Percentiles rank a stretch among this genome's conserved stretches.
Evolutionary conservation across 2,113 vertebrate species (phyloP).

Genomic region (Paratilapia polleni): DNA sequence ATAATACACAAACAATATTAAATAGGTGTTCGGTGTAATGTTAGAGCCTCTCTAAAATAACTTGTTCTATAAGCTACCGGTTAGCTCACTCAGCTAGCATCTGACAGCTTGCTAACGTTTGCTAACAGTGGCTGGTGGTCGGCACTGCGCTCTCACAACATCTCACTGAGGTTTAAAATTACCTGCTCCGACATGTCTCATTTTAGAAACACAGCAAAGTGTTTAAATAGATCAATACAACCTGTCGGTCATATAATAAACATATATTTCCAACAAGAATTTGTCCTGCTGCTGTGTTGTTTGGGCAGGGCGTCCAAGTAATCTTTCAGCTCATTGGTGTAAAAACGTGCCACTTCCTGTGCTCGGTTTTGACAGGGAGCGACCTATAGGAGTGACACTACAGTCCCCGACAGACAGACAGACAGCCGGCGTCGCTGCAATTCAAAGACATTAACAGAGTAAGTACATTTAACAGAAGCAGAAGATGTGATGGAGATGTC

Average conservation of each 20-base stretch:
- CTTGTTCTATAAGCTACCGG: conserved; percentile 9
- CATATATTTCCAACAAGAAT: neutral
- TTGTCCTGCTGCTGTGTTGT: conserved; percentile 38
- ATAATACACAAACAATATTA: neutral
- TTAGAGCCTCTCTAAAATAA: neutral
- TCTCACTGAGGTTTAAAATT: neutral
- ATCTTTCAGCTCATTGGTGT: conserved; percentile 62
- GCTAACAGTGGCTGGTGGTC: conserved; percentile 17
- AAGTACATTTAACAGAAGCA: neutral
- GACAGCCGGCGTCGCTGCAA: neutral
- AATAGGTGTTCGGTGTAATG: neutral
- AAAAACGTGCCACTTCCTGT: conserved; percentile 42
- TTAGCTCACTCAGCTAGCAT: conserved; percentile 46
- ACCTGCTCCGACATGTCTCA: neutral
- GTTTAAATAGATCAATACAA: neutral
- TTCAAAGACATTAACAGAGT: neutral
- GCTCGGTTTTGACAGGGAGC: neutral
- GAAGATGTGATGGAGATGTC: neutral
- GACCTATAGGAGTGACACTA: neutral
- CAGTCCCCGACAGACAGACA: neutral
- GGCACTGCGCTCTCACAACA: neutral
- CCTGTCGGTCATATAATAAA: neutral
- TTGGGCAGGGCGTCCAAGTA: conserved; percentile 41
- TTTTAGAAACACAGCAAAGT: neutral
- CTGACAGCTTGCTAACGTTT: conserved; percentile 42